Evolutionary conservation across 92 coral and sea anemone species (phyloP).

Genomic region (Porites cylindrica): DNA sequence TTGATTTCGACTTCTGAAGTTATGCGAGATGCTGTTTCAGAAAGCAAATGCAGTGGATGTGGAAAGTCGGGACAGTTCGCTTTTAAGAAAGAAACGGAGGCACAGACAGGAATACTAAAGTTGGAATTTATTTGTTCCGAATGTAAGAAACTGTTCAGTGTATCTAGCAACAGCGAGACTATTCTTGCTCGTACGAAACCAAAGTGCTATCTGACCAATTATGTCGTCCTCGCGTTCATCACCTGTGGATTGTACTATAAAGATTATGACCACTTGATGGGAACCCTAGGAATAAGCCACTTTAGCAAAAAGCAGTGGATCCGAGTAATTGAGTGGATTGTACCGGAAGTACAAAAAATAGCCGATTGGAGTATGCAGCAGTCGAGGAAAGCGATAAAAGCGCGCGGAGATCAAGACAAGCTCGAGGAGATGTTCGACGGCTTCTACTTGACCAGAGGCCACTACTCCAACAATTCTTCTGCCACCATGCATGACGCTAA

Average conservation of each 20-base stretch:
- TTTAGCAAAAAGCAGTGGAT: slow-evolving; percentile 28
- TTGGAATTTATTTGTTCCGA: slow-evolving; percentile 2
- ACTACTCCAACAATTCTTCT: slow-evolving; percentile 59
- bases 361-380: slow-evolving; percentile 56
- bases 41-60: too few species aligned
- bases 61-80: too few species aligned
- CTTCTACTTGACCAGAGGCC: slow-evolving; percentile 56
- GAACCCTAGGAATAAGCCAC: slow-evolving; percentile 42
- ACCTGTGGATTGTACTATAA: slow-evolving; percentile 55
- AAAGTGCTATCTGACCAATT: slow-evolving; percentile 35
- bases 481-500: background rate
- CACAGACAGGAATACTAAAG: slow-evolving; percentile 26
- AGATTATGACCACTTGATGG: slow-evolving; percentile 48
- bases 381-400: slow-evolving; percentile 19
- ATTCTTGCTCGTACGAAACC: slow-evolving; percentile 12
- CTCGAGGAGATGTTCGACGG: slow-evolving; percentile 45
- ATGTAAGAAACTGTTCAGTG: background rate
- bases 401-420: slow-evolving; percentile 48
- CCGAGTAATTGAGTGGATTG: slow-evolving; percentile 47
- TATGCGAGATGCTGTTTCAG: too few species aligned
- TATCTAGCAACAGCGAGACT: background rate
- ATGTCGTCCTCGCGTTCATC: slow-evolving; percentile 36
- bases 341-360: slow-evolving; percentile 36
- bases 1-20: too few species aligned
- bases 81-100: background rate